Evolutionary conservation across 2,113 vertebrate species (phyloP).

Genomic region (Verasper variegatus): DNA sequence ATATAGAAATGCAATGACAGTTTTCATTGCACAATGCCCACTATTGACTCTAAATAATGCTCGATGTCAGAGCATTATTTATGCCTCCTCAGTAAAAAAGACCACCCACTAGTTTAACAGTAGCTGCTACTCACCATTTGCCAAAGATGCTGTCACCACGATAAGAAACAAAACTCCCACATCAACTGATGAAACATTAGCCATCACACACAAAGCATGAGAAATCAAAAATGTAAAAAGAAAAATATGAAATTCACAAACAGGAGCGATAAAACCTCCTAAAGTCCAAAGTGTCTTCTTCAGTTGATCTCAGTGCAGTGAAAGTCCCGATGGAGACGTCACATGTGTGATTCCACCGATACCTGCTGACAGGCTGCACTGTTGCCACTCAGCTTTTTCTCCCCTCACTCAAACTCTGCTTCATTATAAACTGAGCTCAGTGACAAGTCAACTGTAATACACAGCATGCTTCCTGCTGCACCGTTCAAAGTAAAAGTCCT

Average conservation of each 20-base stretch:
- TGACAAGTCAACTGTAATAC: background rate
- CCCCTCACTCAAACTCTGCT: background rate
- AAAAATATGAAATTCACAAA: background rate
- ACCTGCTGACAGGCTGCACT: background rate
- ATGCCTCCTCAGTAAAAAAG: background rate
- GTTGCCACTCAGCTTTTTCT: background rate
- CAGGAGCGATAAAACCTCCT: background rate
- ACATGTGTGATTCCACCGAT: background rate
- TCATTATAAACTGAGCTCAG: constrained; percentile 1
- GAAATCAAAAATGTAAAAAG: background rate
- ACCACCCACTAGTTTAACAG: background rate
- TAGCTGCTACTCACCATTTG: constrained; percentile 69
- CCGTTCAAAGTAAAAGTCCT: constrained; percentile 34
- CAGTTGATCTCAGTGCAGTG: background rate
- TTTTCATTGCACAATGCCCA: background rate
- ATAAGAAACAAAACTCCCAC: constrained; percentile 76
- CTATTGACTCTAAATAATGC: too few species aligned
- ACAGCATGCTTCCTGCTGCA: background rate
- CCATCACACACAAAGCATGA: constrained; percentile 70
- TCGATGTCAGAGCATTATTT: background rate
- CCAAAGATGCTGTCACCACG: constrained; percentile 67
- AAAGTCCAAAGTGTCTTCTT: constrained; percentile 4
- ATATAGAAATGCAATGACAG: background rate
- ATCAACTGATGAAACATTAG: constrained; percentile 63
- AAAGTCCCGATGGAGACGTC: background rate